phyloP scores from a whole-genome alignment of 2,113 vertebrate species.

The Oreochromis niloticus region DNA sequence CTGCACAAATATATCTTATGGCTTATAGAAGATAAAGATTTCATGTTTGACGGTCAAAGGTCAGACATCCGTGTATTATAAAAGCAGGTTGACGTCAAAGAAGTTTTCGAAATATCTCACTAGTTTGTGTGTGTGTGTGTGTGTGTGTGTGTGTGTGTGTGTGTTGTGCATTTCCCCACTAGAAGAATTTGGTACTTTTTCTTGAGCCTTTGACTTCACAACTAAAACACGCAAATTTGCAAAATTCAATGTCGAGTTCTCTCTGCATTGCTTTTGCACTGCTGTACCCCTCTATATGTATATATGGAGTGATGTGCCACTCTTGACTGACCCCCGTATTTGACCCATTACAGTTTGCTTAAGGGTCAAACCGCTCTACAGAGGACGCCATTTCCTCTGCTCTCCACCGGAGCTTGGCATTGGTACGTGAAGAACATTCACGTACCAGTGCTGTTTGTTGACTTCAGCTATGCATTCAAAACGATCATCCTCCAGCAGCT shows the following conservation, averaged over 20 bases:
- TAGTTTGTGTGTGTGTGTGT: no score
- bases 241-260: no score
- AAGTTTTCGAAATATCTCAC: no score
- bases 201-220: not conserved
- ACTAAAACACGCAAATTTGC: not conserved
- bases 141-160: not conserved
- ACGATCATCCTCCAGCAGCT: not conserved
- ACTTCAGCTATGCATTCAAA: not conserved
- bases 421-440: not conserved
- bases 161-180: not conserved
- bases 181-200: not conserved
- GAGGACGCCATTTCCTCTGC: not conserved
- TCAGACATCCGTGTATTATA: no score
- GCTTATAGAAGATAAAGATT: no score
- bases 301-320: not conserved
- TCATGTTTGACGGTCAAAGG: no score
- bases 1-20: no score
- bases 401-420: not conserved
- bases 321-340: not conserved
- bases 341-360: not conserved
- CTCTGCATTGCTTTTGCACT: no score
- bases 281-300: accelerated
- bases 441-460: not conserved
- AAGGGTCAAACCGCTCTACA: not conserved
- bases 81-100: no score